Percentiles rank a stretch among this genome's conserved stretches.
Conservation (phyloP, 1,140 invertebrate species). For the Hestina assimilis region DNA sequence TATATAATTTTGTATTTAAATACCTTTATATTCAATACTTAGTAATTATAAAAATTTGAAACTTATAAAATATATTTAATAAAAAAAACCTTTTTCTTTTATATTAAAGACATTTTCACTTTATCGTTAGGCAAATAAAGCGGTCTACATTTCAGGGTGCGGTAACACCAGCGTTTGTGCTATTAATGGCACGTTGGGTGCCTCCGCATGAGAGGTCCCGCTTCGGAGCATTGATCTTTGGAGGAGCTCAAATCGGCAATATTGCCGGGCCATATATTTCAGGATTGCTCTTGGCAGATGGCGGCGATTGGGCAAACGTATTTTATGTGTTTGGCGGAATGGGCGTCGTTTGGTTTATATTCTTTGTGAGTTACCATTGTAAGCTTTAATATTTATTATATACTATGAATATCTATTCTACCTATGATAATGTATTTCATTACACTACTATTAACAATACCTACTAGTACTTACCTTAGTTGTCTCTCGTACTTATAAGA, state of each 20-base stretch:
- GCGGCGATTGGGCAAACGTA: constrained; percentile 85
- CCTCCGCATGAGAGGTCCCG: constrained; percentile 84
- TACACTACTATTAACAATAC: too few species aligned
- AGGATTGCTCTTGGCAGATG: constrained; percentile 82
- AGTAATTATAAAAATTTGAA: too few species aligned
- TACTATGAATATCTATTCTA: not conserved
- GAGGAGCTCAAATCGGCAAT: constrained; percentile 84
- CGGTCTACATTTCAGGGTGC: constrained; percentile 67
- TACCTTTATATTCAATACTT: too few species aligned
- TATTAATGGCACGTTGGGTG: constrained; percentile 86
- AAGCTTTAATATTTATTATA: too few species aligned
- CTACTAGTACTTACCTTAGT: too few species aligned
- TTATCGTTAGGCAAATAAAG: not conserved
- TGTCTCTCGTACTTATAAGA: too few species aligned
- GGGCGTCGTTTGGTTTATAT: constrained; percentile 84
- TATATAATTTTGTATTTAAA: too few species aligned
- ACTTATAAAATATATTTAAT: too few species aligned
- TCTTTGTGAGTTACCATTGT: constrained; percentile 80
- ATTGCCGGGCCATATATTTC: constrained; percentile 86
- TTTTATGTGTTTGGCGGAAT: constrained; percentile 91
- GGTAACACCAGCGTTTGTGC: constrained; percentile 86
- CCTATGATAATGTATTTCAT: not conserved
- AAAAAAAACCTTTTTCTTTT: too few species aligned
- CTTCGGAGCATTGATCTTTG: constrained; percentile 85
- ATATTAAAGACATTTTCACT: not conserved